Base-by-base conservation (phyloP, 2,113 vertebrate species). In the Tenrec ecaudatus region DNA sequence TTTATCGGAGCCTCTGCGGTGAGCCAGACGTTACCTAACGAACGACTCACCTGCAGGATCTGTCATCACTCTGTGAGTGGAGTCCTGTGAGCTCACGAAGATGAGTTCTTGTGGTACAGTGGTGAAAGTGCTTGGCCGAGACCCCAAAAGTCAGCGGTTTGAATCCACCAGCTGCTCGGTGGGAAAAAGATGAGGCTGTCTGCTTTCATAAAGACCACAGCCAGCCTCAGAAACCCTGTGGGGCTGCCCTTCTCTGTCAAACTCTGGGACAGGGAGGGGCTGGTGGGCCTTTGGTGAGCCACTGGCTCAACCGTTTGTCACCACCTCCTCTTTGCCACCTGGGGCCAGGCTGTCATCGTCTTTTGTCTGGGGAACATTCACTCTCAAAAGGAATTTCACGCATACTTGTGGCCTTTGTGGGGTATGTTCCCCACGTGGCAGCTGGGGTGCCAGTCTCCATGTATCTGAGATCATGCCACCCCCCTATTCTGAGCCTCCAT, bases 391-490 rank as follows among this genome's bases (percentile, higher is more conserved):
- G 33, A 23, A n/a, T 1, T 17, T 69, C 69, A 25, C 31, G 33
- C 6, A 10, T 33, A n/a, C 33, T 2, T 14, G 8, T 23, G n/a
- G 27, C 33, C 64, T 29, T 90, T 6, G 1, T 53, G 47, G 12
- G 47, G 47, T 38, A 36, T 3, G 68, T 19, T 76, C 23, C 53
- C 33, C 23, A 23, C 33, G n/a, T 10, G 27, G 88, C 3, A 27
- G 66, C 4, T 53, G 47, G 47, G 47, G 43, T 47, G 43, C 43
- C 43, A 47, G 6, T 47, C 43, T 10, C 89, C 29, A 66, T 19
- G 0, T 14, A 15, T 60, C 2, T 3, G 40, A 69, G 40, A 69
- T 10, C 6, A 0, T 27, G 36, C 33, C 25, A 0, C 19, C 7
- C 6, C 12, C 31, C 14, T 57, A 40, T 40, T 76, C 47, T 17